Evolutionary conservation across 2,113 vertebrate genomes (phyloP).

Genomic region (Melanostigma gelatinosum): DNA sequence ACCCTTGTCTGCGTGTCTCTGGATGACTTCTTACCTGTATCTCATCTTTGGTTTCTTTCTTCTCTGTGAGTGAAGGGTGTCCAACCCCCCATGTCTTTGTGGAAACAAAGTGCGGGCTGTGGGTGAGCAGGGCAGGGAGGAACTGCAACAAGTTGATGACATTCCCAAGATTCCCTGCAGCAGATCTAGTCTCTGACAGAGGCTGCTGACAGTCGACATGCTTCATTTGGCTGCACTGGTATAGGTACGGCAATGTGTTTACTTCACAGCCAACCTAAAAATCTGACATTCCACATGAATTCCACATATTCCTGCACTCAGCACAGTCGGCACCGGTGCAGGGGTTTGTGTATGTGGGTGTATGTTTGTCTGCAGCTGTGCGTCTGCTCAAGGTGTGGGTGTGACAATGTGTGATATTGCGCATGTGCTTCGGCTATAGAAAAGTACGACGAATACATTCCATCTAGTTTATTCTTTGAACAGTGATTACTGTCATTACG

Average conservation of each 20-base stretch:
- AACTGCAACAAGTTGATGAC: conserved; percentile 57
- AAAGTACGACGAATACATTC: conserved; percentile 56
- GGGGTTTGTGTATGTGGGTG: conserved; percentile 33
- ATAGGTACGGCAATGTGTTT: conserved; percentile 40
- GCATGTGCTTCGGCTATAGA: conserved; percentile 22
- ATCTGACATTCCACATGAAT: conserved; percentile 60
- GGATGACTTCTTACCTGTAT: conserved; percentile 74
- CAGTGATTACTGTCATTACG: conserved; percentile 75
- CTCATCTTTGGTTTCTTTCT: conserved; percentile 72
- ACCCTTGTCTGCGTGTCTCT: conserved; percentile 69
- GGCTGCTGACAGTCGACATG: conserved; percentile 56
- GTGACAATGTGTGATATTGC: conserved; percentile 49
- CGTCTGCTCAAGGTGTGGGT: conserved; percentile 44
- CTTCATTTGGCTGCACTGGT: conserved; percentile 49
- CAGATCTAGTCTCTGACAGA: conserved; percentile 61
- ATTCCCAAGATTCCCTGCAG: conserved; percentile 76
- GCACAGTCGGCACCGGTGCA: not conserved
- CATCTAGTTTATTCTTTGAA: conserved; percentile 69
- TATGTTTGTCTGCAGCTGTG: conserved; percentile 46
- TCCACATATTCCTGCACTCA: conserved; percentile 55
- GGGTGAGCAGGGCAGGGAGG: conserved; percentile 52
- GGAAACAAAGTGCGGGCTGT: conserved; percentile 74
- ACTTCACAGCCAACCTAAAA: conserved; percentile 32
- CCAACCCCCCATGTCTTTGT: conserved; percentile 71
- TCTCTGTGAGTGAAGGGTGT: conserved; percentile 76